phyloP scores from a whole-genome alignment of 2,113 vertebrate species.

The Psittacula cyanocephala region DNA sequence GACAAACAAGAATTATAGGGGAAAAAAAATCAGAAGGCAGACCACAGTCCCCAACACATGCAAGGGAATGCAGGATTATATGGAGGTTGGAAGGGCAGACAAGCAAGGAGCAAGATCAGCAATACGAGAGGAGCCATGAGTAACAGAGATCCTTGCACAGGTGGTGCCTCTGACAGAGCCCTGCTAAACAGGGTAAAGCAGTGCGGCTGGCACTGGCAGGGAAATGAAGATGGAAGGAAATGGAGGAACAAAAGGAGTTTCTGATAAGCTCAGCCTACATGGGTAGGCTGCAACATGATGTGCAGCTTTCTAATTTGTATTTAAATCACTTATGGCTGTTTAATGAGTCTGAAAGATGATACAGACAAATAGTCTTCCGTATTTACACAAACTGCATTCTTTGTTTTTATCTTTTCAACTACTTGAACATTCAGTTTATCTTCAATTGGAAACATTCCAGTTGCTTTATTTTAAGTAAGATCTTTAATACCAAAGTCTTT shows the following conservation, averaged over 20 bases:
- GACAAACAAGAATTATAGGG: not conserved
- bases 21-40: not conserved
- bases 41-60: not conserved
- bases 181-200: not conserved
- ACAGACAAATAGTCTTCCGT: not conserved
- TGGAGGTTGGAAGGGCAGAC: not conserved
- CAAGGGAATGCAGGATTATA: not conserved
- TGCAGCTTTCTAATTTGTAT: constrained; percentile 50
- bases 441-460: not conserved
- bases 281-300: constrained; percentile 33
- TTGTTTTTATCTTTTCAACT: constrained; percentile 21
- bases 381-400: constrained; percentile 31
- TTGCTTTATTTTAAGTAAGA: not conserved
- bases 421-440: constrained; percentile 6
- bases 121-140: not conserved
- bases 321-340: constrained; percentile 30
- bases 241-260: constrained; percentile 14
- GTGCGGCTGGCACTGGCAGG: not conserved
- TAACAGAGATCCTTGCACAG: not conserved
- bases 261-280: constrained; percentile 36
- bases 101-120: not conserved
- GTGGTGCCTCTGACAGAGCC: not conserved
- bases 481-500: not conserved
- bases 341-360: constrained; percentile 49
- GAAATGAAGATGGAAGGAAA: constrained; percentile 6